A percentile compares a stretch with the other conserved stretches of the same genome.
phyloP scores from a whole-genome alignment of 2,888 invertebrate species.

The Ectemnius cavifrons region DNA sequence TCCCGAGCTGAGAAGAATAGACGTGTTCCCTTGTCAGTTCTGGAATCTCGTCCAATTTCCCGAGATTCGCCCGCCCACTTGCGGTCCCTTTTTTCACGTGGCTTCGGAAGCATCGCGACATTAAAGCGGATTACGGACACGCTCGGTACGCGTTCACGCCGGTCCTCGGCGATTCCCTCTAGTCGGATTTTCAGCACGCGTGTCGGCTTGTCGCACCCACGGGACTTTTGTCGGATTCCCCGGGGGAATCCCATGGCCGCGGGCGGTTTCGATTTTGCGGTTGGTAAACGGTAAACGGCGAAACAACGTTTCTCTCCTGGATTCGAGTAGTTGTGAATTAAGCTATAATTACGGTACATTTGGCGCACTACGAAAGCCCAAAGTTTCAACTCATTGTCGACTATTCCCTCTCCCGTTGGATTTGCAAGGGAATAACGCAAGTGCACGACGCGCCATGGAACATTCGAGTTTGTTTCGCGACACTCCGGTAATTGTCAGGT shows the following conservation, averaged over 20 bases:
- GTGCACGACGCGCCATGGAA: conserved; percentile 11
- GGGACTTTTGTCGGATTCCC: conserved; percentile 7
- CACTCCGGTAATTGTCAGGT: conserved; percentile 30
- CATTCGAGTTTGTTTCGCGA: conserved; percentile 37
- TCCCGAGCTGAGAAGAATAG: no score
- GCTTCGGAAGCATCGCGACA: conserved; percentile 16
- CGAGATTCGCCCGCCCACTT: no score
- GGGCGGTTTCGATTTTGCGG: no score
- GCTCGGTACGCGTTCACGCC: neutral
- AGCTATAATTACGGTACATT: neutral
- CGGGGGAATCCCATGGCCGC: neutral
- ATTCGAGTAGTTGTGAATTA: neutral
- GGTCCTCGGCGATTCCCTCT: neutral
- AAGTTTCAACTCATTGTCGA: conserved; percentile 16
- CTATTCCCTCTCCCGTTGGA: conserved; percentile 6
- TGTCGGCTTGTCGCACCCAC: neutral
- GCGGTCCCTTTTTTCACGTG: neutral
- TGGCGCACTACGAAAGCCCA: neutral
- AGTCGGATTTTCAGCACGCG: neutral
- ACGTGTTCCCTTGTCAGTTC: no score
- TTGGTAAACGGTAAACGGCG: no score
- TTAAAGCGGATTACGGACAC: conserved; percentile 34
- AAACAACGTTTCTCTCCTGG: neutral
- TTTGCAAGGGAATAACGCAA: conserved; percentile 21
- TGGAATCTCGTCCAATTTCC: no score